phyloP scores from a whole-genome alignment of 2,113 vertebrate species.

The Bufo gargarizans region DNA sequence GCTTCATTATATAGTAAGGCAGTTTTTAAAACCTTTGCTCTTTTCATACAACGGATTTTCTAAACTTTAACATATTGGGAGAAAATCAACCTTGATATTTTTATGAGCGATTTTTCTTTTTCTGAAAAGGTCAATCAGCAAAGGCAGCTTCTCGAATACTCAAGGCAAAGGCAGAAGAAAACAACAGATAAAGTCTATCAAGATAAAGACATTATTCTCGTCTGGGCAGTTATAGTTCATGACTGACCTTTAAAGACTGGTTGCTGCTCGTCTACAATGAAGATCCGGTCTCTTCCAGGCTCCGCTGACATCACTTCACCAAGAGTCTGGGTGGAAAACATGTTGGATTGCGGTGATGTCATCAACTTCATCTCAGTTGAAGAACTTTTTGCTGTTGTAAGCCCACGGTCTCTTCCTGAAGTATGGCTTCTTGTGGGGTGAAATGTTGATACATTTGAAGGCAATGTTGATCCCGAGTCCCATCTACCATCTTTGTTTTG shows the following conservation, averaged over 20 bases:
- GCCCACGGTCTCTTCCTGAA: background rate
- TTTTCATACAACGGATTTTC: background rate
- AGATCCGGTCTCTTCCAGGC: conserved; percentile 46
- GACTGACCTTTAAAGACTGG: conserved; percentile 56
- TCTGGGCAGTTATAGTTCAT: background rate
- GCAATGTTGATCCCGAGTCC: background rate
- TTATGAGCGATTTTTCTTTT: background rate
- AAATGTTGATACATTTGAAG: background rate
- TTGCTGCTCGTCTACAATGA: conserved; percentile 55
- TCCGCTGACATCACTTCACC: conserved; percentile 40
- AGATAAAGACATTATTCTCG: background rate
- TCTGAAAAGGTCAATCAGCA: conserved; percentile 9
- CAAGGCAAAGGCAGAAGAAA: background rate
- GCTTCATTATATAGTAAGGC: background rate
- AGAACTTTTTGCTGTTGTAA: background rate
- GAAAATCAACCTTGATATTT: conserved; percentile 4
- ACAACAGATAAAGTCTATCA: background rate
- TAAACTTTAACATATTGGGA: background rate
- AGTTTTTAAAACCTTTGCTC: background rate
- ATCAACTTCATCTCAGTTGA: background rate
- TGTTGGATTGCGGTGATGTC: conserved; percentile 23
- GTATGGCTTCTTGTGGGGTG: background rate
- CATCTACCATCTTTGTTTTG: background rate
- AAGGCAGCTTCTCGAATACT: background rate
- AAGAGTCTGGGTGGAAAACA: background rate